Base-by-base conservation (phyloP, 2,797 vertebrate genomes). In the Pteronotus mesoamericanus region DNA sequence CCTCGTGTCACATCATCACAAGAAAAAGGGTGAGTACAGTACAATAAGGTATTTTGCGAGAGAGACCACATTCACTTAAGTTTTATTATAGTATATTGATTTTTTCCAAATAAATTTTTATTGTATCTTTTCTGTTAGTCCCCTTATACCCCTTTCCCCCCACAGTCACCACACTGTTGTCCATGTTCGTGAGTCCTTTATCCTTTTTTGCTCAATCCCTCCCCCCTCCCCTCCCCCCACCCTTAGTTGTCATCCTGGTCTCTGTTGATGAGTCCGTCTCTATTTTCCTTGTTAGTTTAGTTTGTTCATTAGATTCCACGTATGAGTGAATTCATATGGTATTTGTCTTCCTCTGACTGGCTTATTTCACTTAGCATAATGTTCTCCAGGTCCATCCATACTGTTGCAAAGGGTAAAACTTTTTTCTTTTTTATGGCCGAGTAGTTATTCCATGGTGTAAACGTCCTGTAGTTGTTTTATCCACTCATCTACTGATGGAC, bases 181-280 rank as follows among this genome's bases (percentile, higher is more conserved):
- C 59, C 29, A 14, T 61, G 59, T 3, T 59, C 12, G 16, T 32
- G 59, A n/a, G 59, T n/a, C 59, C 29, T 32, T 64, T 64, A 64
- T n/a, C 59, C 59, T 64, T 16, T 16, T 64, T n/a, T 32, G 59
- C 59, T 32, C 59, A 32, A 3, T 32, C 59, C 59, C 29, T 64
- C 59, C 14, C 64, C 12, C 2, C n/a, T n/a, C n/a, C 14, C 12
- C 29, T 14, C 2, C 14, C 26, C 14, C 2, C 59, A 1, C 1
- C 29, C 59, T 64, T 0, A n/a, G 59, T 59, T n/a, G 29, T 64
- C 59, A n/a, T 5, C 26, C 29, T 64, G 59, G 29, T n/a, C 29
- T 64, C 59, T 29, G 6, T 32, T 59, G 64, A 16, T 64, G 59
- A 64, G 29, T 32, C 59, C 64, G 59, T 64, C 14, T 6, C 29